These are phyloP conservation scores for Bombus terrestris DNA, from an alignment of 1,140 invertebrate genomes.

Conservation along the genomic window DNA sequence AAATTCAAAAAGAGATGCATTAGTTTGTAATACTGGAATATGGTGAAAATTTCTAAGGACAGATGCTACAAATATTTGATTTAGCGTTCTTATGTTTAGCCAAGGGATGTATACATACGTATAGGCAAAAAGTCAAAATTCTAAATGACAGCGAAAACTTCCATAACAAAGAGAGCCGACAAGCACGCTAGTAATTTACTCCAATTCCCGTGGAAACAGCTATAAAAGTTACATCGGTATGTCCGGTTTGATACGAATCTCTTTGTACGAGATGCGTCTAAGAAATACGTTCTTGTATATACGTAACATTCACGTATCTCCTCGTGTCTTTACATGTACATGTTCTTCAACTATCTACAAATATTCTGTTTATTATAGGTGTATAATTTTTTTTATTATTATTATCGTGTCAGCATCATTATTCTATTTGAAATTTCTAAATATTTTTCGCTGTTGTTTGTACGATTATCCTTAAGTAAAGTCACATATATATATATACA, in stretches of 20 bases:
- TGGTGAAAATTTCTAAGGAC: no score
- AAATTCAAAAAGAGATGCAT: no score
- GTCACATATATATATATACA: not conserved
- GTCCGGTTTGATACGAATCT: slow-evolving; percentile 60
- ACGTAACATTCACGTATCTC: not conserved
- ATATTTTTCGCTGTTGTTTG: not conserved
- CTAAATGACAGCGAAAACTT: slow-evolving; percentile 5
- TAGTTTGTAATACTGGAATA: no score
- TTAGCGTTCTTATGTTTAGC: no score
- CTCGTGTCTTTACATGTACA: not conserved
- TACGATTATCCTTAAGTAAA: not conserved
- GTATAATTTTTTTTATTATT: not conserved
- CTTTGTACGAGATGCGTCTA: not conserved
- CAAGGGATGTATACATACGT: no score
- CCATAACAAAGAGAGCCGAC: slow-evolving; percentile 10
- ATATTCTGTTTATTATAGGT: not conserved
- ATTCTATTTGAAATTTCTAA: not conserved
- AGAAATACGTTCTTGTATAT: not conserved
- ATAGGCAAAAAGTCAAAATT: not conserved
- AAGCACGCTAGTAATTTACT: slow-evolving; percentile 59
- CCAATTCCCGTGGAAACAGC: slow-evolving; percentile 60
- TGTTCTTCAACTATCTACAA: not conserved
- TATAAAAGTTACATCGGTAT: slow-evolving; percentile 61
- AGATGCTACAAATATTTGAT: no score
- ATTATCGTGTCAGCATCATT: not conserved